These are phyloP conservation scores for Celastrina argiolus DNA, from an alignment of 2,888 invertebrate genomes.

Conservation along the genomic window DNA sequence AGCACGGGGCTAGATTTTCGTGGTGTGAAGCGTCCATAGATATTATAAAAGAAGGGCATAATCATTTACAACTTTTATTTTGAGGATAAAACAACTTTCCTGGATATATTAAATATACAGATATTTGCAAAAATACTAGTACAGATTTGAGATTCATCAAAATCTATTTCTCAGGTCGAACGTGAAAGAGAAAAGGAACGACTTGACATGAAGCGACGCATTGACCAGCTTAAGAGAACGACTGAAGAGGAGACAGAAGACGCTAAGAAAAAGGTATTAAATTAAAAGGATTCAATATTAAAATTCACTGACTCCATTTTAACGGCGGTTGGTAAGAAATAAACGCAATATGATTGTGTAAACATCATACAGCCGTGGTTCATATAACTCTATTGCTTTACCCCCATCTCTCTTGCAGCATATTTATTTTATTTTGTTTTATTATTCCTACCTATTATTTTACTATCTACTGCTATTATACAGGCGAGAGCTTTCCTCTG, in stretches of 20 bases:
- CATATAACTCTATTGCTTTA: too few species aligned
- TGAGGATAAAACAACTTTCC: neutral
- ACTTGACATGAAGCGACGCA: conserved; percentile 89
- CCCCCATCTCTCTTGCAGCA: too few species aligned
- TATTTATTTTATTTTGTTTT: too few species aligned
- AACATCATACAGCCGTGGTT: neutral
- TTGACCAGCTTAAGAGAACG: conserved; percentile 89
- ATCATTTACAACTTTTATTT: too few species aligned
- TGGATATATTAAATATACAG: neutral
- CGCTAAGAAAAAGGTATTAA: conserved; percentile 87
- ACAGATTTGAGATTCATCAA: neutral
- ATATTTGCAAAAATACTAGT: too few species aligned
- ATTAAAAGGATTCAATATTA: neutral
- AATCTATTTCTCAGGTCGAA: conserved; percentile 79
- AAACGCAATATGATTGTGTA: too few species aligned
- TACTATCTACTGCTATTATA: too few species aligned
- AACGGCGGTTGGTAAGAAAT: neutral
- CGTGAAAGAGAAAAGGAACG: conserved; percentile 93
- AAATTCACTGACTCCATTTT: neutral
- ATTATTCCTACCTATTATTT: too few species aligned
- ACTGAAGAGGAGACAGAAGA: conserved; percentile 94
- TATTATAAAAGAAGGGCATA: too few species aligned
- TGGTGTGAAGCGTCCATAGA: too few species aligned
- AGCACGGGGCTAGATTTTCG: too few species aligned
- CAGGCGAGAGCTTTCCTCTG: too few species aligned